Conservation (phyloP, 2,113 vertebrate genomes). For the Trogon melanurus region DNA sequence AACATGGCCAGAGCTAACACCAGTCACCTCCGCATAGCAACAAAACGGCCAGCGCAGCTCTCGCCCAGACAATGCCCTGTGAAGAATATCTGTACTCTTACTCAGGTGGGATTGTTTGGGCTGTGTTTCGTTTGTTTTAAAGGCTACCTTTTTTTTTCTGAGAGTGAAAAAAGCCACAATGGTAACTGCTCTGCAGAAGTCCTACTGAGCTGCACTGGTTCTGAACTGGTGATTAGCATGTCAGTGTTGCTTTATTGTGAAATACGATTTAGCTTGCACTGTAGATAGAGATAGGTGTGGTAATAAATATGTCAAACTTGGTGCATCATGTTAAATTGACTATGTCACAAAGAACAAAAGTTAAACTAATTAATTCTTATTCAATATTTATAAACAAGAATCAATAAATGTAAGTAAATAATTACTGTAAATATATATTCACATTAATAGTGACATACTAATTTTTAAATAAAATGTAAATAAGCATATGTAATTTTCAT, state of each 20-base stretch:
- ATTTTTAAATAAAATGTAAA: background rate
- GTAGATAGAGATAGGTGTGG: background rate
- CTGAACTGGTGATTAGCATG: background rate
- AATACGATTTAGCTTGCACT: background rate
- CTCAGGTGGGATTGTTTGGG: background rate
- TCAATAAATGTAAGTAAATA: background rate
- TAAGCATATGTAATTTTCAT: background rate
- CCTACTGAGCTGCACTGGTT: background rate
- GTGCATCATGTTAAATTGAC: background rate
- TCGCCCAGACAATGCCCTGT: rapidly evolving
- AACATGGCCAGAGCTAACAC: background rate
- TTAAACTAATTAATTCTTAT: background rate
- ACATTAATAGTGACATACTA: background rate
- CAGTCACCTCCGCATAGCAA: background rate
- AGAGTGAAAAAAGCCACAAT: background rate
- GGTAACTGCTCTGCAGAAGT: background rate
- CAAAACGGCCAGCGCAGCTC: rapidly evolving
- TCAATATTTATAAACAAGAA: background rate
- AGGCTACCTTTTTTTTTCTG: background rate
- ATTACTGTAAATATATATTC: background rate
- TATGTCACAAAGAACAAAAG: background rate
- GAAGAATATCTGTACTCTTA: background rate
- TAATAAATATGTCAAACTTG: background rate
- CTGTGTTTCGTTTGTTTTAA: background rate
- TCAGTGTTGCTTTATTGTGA: background rate